Evolutionary conservation across 2,888 invertebrate species (phyloP), one percentile per base, ranked within the genome.

Genomic region (Agrochola macilenta): DNA sequence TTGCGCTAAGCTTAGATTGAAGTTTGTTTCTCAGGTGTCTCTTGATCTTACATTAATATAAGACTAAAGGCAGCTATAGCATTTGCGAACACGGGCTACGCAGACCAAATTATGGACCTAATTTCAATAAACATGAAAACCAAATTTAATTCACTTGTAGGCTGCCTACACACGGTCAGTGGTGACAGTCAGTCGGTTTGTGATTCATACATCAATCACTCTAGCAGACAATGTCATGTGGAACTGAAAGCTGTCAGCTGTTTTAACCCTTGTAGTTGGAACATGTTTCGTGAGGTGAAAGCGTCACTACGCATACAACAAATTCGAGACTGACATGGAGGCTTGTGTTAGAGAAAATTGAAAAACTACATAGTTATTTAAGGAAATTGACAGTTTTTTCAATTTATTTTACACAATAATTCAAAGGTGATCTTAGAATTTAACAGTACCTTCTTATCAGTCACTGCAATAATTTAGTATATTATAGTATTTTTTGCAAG

Each of bases 151-250:
- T 52, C 20, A 52, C 20, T 52, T 2, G 20, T 52, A 58, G 26
- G 26, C 58, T n/a, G 26, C 12, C 14, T 23, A 7, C 61, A 57
- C 30, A 54, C 17, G 30, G 58, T 35, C 60, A 66, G n/a, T n/a
- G 23, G n/a, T 11, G 20, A 49, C 30, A 49, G n/a, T 43, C 49
- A 54, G n/a, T 9, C 60, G 49, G 65, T 70, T 39, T 49, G 82
- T 61, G 63, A 74, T 39, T 26, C 43, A n/a, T 14, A 43, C 78
- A 71, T 77, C 68, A 69, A 82, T 85, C 82, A 77, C 49, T 60
- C 17, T 2, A 26, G 46, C n/a, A 73, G 30, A 54, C 66, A 49
- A 60, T 39, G 39, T 49, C 70, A 43, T 70, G 57, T 52, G 73
- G 26, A 63, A 63, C 39, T 60, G 81, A 81, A 61, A 26, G 61